These are phyloP conservation scores for Origma solitaria DNA, from an alignment of 2,113 vertebrate genomes.

Conservation along the genomic window DNA sequence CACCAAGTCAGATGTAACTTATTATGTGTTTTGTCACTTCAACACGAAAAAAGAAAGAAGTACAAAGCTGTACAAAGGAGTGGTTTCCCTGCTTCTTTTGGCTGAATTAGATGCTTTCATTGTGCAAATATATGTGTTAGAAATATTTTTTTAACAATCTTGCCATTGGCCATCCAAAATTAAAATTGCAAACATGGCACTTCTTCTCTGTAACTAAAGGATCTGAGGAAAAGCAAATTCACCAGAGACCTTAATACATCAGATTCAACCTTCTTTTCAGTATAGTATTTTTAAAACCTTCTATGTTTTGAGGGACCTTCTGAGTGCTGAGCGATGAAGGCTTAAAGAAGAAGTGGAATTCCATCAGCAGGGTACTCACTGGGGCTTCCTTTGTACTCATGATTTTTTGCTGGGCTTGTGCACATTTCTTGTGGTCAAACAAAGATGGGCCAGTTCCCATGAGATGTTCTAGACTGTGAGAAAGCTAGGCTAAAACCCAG, in stretches of 20 bases:
- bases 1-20: slow-evolving; percentile 57
- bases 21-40: slow-evolving; percentile 40
- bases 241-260: background rate
- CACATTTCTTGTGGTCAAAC: background rate
- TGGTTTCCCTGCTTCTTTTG: background rate
- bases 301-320: too few relatives aligned
- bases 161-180: background rate
- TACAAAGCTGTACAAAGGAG: background rate
- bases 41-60: background rate
- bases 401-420: background rate
- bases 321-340: background rate
- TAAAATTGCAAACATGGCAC: slow-evolving; percentile 1
- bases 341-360: background rate
- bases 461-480: background rate
- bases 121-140: background rate
- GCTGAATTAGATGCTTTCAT: background rate
- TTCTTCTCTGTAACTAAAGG: background rate
- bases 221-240: background rate
- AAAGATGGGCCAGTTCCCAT: background rate
- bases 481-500: background rate
- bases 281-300: background rate
- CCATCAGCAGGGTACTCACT: background rate
- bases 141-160: background rate
- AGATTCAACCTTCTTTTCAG: background rate
- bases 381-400: background rate